Evolutionary conservation across 2,113 vertebrate genomes (phyloP).

Genomic region (Vulpes ferrilata): DNA sequence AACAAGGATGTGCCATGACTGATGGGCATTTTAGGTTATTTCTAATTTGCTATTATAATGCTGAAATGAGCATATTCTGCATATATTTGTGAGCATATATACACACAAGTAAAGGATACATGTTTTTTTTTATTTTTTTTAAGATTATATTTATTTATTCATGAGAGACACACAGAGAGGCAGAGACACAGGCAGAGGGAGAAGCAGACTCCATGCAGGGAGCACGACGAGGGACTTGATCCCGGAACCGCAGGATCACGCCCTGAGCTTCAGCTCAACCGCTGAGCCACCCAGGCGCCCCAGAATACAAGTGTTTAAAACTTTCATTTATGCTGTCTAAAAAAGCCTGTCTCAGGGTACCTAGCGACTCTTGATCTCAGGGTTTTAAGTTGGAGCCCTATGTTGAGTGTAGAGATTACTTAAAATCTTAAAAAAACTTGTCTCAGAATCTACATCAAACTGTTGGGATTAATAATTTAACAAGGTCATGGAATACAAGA

Average conservation of each 20-base stretch:
- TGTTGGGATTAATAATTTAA: neutral
- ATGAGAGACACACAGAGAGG: no score
- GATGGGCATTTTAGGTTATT: constrained; percentile 26
- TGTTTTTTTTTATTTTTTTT: neutral
- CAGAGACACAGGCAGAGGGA: no score
- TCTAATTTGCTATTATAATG: constrained; percentile 32
- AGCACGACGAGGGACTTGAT: no score
- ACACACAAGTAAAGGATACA: neutral
- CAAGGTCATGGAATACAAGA: neutral
- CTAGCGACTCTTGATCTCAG: neutral
- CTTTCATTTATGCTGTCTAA: neutral
- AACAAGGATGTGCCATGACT: neutral
- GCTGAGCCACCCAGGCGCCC: no score
- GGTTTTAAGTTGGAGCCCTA: neutral
- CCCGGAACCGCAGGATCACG: no score
- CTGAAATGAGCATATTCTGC: constrained; percentile 7
- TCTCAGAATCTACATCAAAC: neutral
- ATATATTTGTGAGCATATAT: neutral
- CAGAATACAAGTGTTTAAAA: neutral
- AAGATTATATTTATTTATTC: no score
- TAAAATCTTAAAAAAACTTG: neutral
- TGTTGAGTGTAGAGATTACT: neutral
- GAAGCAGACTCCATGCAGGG: no score
- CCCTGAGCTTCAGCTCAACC: no score
- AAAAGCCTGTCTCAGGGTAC: neutral